These are phyloP conservation scores for Andrena bicolor DNA, from an alignment of 2,888 invertebrate genomes.

Conservation along the genomic window DNA sequence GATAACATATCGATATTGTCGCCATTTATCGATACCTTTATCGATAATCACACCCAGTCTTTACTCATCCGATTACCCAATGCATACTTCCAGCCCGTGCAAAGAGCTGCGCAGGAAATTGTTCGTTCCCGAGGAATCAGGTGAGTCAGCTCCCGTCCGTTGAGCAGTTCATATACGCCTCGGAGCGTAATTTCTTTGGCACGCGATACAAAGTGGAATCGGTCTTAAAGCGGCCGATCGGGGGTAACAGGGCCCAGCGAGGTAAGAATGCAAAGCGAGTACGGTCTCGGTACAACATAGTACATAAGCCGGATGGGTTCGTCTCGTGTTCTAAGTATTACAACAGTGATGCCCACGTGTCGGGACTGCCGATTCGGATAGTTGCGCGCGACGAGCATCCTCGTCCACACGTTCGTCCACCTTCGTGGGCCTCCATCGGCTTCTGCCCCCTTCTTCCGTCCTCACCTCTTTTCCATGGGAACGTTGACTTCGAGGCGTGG, in stretches of 20 bases:
- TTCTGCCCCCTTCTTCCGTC: constrained; percentile 48
- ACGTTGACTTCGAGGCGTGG: constrained; percentile 70
- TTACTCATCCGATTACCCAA: neutral
- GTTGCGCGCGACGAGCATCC: constrained; percentile 47
- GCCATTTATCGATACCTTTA: no score
- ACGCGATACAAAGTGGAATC: constrained; percentile 8
- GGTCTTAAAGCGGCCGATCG: neutral
- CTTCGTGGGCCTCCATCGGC: constrained; percentile 38
- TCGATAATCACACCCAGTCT: neutral
- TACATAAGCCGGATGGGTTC: constrained; percentile 61
- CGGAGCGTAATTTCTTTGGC: constrained; percentile 14
- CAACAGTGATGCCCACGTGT: constrained; percentile 76
- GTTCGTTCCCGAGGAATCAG: neutral
- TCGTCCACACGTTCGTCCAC: constrained; percentile 45
- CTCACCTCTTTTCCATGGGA: constrained; percentile 57
- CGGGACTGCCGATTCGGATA: constrained; percentile 68
- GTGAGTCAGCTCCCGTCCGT: neutral
- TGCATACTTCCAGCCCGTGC: neutral
- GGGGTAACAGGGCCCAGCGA: constrained; percentile 23
- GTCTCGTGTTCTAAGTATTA: constrained; percentile 79
- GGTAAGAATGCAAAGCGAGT: constrained; percentile 35
- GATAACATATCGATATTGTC: no score
- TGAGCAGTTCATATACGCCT: neutral
- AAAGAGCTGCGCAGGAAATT: neutral
- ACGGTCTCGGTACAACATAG: constrained; percentile 36